Base-by-base conservation (phyloP, 2,797 vertebrate genomes). In the Myripristis jacobus region DNA sequence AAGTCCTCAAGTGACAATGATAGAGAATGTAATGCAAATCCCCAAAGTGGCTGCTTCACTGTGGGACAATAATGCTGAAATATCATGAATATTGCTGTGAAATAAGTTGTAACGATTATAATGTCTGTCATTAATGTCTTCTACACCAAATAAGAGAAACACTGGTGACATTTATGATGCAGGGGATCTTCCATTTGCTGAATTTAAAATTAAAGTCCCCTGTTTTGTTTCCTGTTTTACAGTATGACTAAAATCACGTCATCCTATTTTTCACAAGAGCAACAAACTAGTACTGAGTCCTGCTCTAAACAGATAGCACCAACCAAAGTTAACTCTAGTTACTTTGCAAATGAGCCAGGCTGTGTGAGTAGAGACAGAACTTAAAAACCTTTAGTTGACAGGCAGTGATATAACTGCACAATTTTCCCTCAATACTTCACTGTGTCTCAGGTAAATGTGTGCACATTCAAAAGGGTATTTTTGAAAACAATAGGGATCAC, bases 171-270 rank as follows among this genome's bases (percentile, higher is more conserved):
- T 31, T 34, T 34, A 19, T 24, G 8, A 43, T 6, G 34, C 31
- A 15, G 3, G 22, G 31, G 48, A 9, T 44, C 15, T 16, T 51
- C 54, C 27, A 7, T 60, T 18, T n/a, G 18, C 16, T 8, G 34
- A 36, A 7, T 8, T 36, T 7, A 36, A 2, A 36, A 6, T 36
- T 36, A 8, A 36, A 6, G 34, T 36, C 34, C 34, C 10, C 9
- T 50, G 12, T 22, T 12, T 18, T 54, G n/a, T 12, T 1, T 10
- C 44, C 11, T 6, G 43, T 53, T 48, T 12, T 73, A 27, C 56
- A 70, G 41, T 21, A 9, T n/a, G 41, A 10, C 18, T 57, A 24
- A 75, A 80, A 44, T 48, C 58, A 59, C 44, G 44, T 81, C 65
- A 80, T 57, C 38, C 60, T 29, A 29, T 60, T 29, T 6, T 29